A percentile compares a stretch with the other conserved stretches of the same genome.
Evolutionary conservation across 2,113 vertebrate species (phyloP).

Genomic region (Electrona antarctica): DNA sequence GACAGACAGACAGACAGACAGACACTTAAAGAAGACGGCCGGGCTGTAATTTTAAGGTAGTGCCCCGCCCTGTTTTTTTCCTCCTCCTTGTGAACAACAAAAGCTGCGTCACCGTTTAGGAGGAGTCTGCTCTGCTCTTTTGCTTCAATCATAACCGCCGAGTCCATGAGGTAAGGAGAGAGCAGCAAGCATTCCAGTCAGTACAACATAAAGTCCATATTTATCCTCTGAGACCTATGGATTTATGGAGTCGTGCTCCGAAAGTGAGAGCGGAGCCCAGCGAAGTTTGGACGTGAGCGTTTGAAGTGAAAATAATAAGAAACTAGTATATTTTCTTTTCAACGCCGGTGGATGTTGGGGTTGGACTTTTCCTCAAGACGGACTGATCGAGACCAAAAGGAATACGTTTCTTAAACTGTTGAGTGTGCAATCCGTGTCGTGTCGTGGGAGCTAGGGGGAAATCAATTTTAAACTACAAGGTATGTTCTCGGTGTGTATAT

Average conservation of each 20-base stretch:
- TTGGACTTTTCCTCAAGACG: too few relatives aligned
- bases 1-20: background rate
- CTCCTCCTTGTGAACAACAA: background rate
- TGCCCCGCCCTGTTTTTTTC: slow-evolving; percentile 18
- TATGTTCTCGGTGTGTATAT: background rate
- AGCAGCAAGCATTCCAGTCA: too few relatives aligned
- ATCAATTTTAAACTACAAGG: background rate
- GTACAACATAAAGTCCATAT: background rate
- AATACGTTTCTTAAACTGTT: background rate
- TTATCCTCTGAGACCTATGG: slow-evolving; percentile 14
- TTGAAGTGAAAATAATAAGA: too few relatives aligned
- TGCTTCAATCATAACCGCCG: background rate
- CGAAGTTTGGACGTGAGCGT: too few relatives aligned
- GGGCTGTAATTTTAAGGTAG: background rate
- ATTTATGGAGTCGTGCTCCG: slow-evolving; percentile 24
- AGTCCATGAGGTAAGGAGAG: background rate
- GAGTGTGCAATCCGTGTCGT: background rate
- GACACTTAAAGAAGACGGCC: background rate
- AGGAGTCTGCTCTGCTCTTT: background rate
- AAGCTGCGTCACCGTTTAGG: background rate
- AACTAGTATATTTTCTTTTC: too few relatives aligned
- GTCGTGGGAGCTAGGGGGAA: background rate
- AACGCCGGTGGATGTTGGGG: too few relatives aligned
- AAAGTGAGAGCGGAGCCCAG: too few relatives aligned
- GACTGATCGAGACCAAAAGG: background rate